A percentile compares a stretch with the other conserved stretches of the same genome.
Evolutionary conservation across 23 tunicate species (phyloP).

Genomic region (Trididemnum miniatum): DNA sequence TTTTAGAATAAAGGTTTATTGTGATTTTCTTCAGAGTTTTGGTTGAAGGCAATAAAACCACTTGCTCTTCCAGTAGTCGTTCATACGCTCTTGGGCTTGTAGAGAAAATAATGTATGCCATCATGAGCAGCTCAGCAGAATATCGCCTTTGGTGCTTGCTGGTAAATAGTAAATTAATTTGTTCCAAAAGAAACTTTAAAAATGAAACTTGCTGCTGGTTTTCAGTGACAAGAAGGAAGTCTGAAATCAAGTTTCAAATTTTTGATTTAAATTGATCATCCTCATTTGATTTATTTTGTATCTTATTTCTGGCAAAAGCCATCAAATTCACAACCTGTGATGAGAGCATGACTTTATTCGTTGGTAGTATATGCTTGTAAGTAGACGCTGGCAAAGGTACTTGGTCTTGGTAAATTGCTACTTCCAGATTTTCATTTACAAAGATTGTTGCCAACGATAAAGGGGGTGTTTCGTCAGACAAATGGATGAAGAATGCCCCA

Average conservation of each 20-base stretch:
- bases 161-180: not conserved
- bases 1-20: slow-evolving; percentile 4
- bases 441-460: slow-evolving; percentile 10
- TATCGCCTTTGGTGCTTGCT: slow-evolving; percentile 10
- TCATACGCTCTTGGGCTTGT: slow-evolving; percentile 23
- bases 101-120: slow-evolving; percentile 18
- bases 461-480: slow-evolving; percentile 15
- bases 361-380: slow-evolving; percentile 10
- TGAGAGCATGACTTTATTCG: not conserved
- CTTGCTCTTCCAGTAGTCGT: slow-evolving; percentile 23
- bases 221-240: not conserved
- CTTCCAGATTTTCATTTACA: slow-evolving; percentile 10
- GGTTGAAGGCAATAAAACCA: slow-evolving; percentile 12
- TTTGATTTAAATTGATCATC: slow-evolving; percentile 12
- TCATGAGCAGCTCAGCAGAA: slow-evolving; percentile 2
- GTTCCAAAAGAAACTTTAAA: slow-evolving; percentile 19
- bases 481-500: slow-evolving; percentile 9
- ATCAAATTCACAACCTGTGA: slow-evolving; percentile 6
- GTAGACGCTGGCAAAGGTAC: not conserved
- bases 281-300: not conserved
- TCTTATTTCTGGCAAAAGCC: slow-evolving; percentile 10
- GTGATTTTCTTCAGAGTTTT: slow-evolving; percentile 25
- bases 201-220: slow-evolving; percentile 15
- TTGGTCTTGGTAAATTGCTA: not conserved
- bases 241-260: not conserved